phyloP scores from a whole-genome alignment of 2,113 vertebrate species.

The Hemibagrus wyckioides region DNA sequence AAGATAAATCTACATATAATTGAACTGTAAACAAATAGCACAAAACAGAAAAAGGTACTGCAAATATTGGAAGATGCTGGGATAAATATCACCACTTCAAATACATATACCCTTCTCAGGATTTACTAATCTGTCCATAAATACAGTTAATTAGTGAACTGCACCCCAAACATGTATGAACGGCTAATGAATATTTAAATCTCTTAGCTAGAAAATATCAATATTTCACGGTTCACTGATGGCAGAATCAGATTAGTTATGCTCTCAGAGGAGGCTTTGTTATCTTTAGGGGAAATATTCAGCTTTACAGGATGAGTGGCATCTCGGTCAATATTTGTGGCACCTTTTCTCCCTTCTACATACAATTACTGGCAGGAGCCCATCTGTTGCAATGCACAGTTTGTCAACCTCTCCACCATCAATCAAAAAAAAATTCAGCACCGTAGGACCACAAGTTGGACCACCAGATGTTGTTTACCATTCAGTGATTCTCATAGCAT shows the following conservation, averaged over 20 bases:
- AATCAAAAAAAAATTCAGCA: not conserved
- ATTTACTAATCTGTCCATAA: not conserved
- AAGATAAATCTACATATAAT: not conserved
- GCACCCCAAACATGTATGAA: not conserved
- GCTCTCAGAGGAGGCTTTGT: not conserved
- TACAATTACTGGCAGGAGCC: not conserved
- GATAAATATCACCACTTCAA: not conserved
- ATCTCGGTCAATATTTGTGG: not conserved
- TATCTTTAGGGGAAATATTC: not conserved
- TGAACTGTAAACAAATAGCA: not conserved
- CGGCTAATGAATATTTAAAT: not conserved
- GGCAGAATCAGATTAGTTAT: not conserved
- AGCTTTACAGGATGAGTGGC: not conserved
- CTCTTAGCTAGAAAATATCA: not conserved
- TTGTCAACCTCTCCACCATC: not conserved
- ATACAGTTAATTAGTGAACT: not conserved
- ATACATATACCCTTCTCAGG: not conserved
- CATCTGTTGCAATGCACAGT: not conserved
- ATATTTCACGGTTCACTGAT: not conserved
- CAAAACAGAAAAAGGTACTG: not conserved
- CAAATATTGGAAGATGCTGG: not conserved
- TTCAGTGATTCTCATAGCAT: not conserved
- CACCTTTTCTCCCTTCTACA: not conserved
- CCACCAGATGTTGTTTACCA: slow-evolving; percentile 1
- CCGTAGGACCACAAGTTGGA: not conserved